Conservation (phyloP, 53 echinoderm and acorn worm genomes). For the Patiria pectinifera region DNA sequence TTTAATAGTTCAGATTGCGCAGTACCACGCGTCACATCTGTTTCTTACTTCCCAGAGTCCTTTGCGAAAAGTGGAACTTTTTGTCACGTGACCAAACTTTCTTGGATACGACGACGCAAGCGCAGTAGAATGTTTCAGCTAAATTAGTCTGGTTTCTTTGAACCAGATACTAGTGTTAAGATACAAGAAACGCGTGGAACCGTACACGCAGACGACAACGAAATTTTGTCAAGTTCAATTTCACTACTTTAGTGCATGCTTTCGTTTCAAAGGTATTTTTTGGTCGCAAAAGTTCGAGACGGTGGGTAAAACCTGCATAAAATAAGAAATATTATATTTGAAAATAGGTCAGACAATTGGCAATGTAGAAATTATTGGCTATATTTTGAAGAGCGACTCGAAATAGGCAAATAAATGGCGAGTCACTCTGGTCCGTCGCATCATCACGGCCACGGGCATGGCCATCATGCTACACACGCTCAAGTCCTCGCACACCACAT, state of each 20-base stretch:
- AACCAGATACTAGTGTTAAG: not conserved
- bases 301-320: too few species aligned
- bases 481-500: constrained; percentile 60
- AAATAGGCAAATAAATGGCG: constrained; percentile 1
- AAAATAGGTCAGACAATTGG: too few species aligned
- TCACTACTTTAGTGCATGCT: too few species aligned
- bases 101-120: constrained; percentile 49
- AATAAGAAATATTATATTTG: too few species aligned
- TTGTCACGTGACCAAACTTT: constrained; percentile 59
- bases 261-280: too few species aligned
- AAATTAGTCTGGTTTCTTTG: not conserved
- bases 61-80: constrained; percentile 53
- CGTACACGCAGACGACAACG: not conserved
- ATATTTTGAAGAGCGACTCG: not conserved
- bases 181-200: not conserved
- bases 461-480: constrained; percentile 44
- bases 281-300: too few species aligned
- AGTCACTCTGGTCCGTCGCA: constrained; percentile 27
- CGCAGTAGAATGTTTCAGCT: constrained; percentile 36
- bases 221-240: too few species aligned
- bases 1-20: too few species aligned
- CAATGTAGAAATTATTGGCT: too few species aligned
- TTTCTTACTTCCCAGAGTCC: constrained; percentile 24
- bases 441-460: constrained; percentile 16
- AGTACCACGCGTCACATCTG: not conserved